These are phyloP conservation scores for Melieria picta DNA, from an alignment of 2,888 invertebrate species.

Conservation along the genomic window DNA sequence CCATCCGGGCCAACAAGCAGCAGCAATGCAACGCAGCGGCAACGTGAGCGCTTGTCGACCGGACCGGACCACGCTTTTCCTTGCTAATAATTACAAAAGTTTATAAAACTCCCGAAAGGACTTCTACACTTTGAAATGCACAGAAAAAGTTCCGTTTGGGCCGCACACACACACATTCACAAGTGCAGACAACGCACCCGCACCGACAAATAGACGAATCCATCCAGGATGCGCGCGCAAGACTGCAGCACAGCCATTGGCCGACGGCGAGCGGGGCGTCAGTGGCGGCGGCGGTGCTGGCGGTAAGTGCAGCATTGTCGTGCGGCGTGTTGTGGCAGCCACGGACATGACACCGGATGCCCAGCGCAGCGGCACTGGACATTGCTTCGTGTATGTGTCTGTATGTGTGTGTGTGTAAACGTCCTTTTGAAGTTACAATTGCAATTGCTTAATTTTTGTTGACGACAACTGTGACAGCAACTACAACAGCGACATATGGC, in stretches of 20 bases:
- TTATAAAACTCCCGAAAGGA: slow-evolving; percentile 50
- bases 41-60: slow-evolving; percentile 48
- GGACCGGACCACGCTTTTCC: slow-evolving; percentile 35
- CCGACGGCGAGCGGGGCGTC: too few species aligned
- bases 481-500: slow-evolving; percentile 6
- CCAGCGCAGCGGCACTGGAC: background rate
- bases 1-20: too few species aligned
- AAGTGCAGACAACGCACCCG: background rate
- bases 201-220: slow-evolving; percentile 4
- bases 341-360: slow-evolving; percentile 15
- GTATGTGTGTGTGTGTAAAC: background rate
- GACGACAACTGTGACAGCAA: background rate
- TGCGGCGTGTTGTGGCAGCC: slow-evolving; percentile 6
- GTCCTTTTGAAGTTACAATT: slow-evolving; percentile 11
- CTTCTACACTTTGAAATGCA: slow-evolving; percentile 38
- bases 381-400: background rate
- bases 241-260: too few species aligned
- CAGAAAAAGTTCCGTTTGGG: slow-evolving; percentile 37
- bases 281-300: background rate
- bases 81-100: slow-evolving; percentile 59
- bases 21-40: too few species aligned
- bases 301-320: slow-evolving; percentile 8
- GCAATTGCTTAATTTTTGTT: slow-evolving; percentile 18
- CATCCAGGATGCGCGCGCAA: too few species aligned
- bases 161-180: slow-evolving; percentile 5